Percentiles rank a stretch among this genome's conserved stretches.
phyloP scores from a whole-genome alignment of 64 coral and sea anemone species.

The Porites lutea region DNA sequence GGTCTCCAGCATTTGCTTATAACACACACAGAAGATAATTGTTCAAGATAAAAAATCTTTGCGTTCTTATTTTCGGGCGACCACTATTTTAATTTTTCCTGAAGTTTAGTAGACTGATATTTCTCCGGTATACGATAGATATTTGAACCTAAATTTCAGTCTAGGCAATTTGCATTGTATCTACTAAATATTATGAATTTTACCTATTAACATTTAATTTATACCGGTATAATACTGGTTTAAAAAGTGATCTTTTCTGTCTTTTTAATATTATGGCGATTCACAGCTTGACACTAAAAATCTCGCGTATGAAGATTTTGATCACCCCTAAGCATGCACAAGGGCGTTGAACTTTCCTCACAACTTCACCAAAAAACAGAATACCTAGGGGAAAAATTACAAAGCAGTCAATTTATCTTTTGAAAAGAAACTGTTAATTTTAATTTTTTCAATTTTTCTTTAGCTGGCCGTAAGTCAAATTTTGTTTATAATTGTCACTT shows the following conservation, averaged over 20 bases:
- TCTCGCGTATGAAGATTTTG: neutral
- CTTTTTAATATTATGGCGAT: neutral
- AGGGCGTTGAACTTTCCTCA: neutral
- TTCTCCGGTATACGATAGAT: neutral
- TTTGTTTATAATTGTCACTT: slow-evolving; percentile 33
- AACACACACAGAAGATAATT: neutral
- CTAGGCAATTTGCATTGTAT: slow-evolving; percentile 8
- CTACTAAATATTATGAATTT: slow-evolving; percentile 45
- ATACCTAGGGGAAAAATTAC: neutral
- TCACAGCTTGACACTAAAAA: slow-evolving; percentile 18
- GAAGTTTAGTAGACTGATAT: neutral
- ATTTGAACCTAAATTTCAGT: neutral
- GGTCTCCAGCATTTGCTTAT: neutral
- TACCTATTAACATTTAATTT: slow-evolving; percentile 37
- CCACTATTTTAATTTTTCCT: neutral
- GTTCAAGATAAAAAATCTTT: neutral
- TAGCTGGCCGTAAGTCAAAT: neutral
- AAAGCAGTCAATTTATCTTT: slow-evolving; percentile 24
- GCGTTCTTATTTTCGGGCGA: neutral
- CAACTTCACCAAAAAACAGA: neutral
- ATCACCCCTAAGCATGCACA: neutral
- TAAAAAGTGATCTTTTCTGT: neutral
- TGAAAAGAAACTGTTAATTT: slow-evolving; percentile 43
- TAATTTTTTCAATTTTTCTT: slow-evolving; percentile 22
- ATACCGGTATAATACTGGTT: neutral